Conservation (phyloP, 2,888 invertebrate genomes). For the Pseudoips prasinana region DNA sequence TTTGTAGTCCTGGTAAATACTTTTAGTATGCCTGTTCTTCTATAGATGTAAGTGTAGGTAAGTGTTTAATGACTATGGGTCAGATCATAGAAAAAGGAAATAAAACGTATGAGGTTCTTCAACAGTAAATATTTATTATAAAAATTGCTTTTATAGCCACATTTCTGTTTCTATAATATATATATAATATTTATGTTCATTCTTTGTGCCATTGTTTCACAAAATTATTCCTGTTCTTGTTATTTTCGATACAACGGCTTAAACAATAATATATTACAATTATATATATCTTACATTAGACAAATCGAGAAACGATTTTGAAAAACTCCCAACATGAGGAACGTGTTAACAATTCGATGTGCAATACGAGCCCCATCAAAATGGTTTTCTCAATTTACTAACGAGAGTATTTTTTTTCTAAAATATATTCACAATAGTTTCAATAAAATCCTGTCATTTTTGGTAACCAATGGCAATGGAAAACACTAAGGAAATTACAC, state of each 20-base stretch:
- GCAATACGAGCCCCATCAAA: conserved; percentile 62
- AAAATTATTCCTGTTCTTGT: conserved; percentile 82
- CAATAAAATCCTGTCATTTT: conserved; percentile 79
- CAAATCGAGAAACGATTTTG: conserved; percentile 69
- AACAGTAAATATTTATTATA: conserved; percentile 83
- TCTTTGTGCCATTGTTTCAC: conserved; percentile 82
- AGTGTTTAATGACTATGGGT: too few species aligned
- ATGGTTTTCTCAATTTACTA: conserved; percentile 64
- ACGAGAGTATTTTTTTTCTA: conserved; percentile 70
- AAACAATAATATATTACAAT: conserved; percentile 81
- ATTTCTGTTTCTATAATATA: conserved; percentile 81
- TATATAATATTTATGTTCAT: conserved; percentile 80
- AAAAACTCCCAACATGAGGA: conserved; percentile 66
- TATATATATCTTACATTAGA: conserved; percentile 71
- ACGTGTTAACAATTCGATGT: conserved; percentile 80
- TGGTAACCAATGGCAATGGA: conserved; percentile 81
- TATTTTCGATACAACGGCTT: conserved; percentile 80
- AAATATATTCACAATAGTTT: conserved; percentile 78
- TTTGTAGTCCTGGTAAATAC: too few species aligned
- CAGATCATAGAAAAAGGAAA: conserved; percentile 28
- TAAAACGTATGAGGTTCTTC: conserved; percentile 68
- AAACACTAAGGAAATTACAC: conserved; percentile 69
- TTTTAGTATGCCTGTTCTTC: too few species aligned
- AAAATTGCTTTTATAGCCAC: conserved; percentile 82
- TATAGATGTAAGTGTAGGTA: too few species aligned